Conservation (phyloP, 2,888 invertebrate genomes). For the Caenorhabditis sp. region DNA sequence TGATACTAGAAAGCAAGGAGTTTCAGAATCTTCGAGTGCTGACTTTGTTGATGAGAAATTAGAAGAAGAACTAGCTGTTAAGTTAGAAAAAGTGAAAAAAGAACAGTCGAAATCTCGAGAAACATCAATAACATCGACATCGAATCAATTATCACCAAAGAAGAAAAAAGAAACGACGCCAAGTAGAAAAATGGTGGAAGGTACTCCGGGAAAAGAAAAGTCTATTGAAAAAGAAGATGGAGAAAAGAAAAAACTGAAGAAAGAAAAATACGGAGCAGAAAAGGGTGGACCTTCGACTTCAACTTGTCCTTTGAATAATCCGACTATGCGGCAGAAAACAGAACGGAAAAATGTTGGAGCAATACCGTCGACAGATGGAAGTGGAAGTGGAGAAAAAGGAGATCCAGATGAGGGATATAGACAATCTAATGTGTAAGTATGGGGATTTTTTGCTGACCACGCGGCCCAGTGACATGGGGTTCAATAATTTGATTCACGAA, state of each 20-base stretch:
- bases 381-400: constrained; percentile 7
- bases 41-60: neutral
- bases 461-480: too few relatives aligned
- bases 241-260: constrained; percentile 6
- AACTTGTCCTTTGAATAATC: neutral
- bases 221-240: neutral
- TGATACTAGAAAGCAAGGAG: neutral
- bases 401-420: constrained; percentile 24
- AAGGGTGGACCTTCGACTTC: too few relatives aligned
- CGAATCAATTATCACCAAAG: neutral
- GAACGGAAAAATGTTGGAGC: neutral
- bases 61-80: neutral
- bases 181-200: neutral
- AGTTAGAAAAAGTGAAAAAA: neutral
- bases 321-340: constrained; percentile 3
- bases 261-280: constrained; percentile 8
- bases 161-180: neutral
- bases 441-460: constrained; percentile 3
- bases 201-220: neutral
- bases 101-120: neutral
- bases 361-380: constrained; percentile 9
- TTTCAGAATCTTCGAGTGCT: neutral
- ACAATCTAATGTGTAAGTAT: constrained; percentile 39
- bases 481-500: too few relatives aligned
- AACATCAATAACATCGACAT: neutral